These are phyloP conservation scores for Phasianus colchicus DNA, from an alignment of 2,113 vertebrate species.

Conservation along the genomic window DNA sequence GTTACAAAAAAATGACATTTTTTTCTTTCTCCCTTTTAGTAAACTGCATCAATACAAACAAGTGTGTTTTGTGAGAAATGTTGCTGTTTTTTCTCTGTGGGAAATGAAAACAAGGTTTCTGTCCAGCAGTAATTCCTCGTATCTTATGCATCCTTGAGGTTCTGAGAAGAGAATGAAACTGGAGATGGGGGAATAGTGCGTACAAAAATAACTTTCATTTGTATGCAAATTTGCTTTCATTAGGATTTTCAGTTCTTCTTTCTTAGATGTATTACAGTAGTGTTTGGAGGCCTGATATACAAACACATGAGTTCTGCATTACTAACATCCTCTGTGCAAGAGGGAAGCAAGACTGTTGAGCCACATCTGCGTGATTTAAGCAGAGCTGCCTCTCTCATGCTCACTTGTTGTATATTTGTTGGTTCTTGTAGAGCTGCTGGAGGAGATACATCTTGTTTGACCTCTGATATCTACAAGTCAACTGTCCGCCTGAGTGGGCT, in stretches of 20 bases:
- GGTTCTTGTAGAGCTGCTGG: neutral
- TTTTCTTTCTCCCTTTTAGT: neutral
- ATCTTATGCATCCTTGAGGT: conserved; percentile 53
- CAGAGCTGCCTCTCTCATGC: fast-evolving
- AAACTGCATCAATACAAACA: neutral
- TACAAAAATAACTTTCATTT: conserved; percentile 68
- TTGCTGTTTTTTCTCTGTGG: neutral
- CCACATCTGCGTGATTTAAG: neutral
- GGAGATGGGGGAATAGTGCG: conserved; percentile 31
- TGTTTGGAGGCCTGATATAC: conserved; percentile 38
- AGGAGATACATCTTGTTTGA: neutral
- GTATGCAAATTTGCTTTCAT: conserved; percentile 66
- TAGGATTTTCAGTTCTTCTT: conserved; percentile 57
- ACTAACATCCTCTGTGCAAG: neutral
- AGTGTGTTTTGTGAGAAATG: neutral
- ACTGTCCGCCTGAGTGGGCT: neutral
- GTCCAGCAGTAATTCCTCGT: conserved; percentile 36
- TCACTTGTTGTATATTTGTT: neutral
- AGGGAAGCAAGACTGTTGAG: neutral
- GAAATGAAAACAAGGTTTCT: conserved; percentile 45
- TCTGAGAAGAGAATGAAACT: conserved; percentile 46
- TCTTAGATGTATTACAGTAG: conserved; percentile 49
- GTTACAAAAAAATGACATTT: neutral
- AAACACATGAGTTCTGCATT: conserved; percentile 40
- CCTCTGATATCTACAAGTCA: neutral